Evolutionary conservation across 2,113 vertebrate species (phyloP).

Genomic region (Xenus cinereus): DNA sequence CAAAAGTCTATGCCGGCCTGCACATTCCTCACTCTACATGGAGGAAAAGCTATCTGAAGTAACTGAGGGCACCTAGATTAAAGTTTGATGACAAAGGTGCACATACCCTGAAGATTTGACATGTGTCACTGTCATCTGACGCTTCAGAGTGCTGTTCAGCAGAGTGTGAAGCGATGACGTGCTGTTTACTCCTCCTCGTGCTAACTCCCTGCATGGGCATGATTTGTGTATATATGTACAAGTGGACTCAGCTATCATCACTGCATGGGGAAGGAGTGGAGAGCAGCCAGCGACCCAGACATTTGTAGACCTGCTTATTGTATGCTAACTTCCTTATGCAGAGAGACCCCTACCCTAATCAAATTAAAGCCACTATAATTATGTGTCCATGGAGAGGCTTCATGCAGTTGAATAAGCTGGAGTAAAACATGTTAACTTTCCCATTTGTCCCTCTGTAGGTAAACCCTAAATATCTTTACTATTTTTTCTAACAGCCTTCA

Average conservation of each 20-base stretch:
- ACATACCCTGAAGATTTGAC: neutral
- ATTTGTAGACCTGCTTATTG: neutral
- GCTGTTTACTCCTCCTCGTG: neutral
- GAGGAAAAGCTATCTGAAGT: neutral
- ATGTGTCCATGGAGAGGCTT: neutral
- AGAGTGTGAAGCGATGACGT: neutral
- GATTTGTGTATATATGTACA: neutral
- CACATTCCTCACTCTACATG: neutral
- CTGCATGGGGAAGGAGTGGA: neutral
- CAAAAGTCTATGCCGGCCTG: neutral
- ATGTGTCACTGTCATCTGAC: neutral
- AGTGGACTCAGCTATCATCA: neutral
- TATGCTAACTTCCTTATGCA: neutral
- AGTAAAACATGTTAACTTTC: neutral
- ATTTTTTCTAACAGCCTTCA: neutral
- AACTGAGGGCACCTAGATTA: neutral
- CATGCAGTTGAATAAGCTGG: neutral
- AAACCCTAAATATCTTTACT: neutral
- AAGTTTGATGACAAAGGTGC: neutral
- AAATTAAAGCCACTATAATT: neutral
- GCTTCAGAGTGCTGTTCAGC: neutral
- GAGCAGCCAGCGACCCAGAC: neutral
- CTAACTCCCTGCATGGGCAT: neutral
- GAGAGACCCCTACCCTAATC: neutral
- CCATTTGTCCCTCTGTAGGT: neutral